These are phyloP conservation scores for Coreoperca whiteheadi DNA, from an alignment of 2,113 vertebrate species.

Conservation along the genomic window DNA sequence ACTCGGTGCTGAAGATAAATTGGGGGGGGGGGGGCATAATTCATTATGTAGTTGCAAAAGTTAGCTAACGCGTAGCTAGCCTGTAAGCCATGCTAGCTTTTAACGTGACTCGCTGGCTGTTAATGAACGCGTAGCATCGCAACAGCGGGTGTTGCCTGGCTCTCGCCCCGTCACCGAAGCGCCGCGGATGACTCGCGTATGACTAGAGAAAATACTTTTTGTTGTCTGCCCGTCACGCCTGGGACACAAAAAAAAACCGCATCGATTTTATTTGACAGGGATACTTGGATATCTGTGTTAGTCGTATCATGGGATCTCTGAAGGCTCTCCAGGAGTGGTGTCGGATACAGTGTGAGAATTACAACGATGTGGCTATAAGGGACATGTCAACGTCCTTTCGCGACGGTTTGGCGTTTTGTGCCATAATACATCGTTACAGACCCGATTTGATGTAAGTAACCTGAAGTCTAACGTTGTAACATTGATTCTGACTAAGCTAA, in stretches of 20 bases:
- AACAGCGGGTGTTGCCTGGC: conserved; percentile 70
- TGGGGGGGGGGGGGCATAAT: neutral
- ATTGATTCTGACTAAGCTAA: neutral
- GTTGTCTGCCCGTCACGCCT: conserved; percentile 3
- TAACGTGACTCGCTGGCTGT: conserved; percentile 53
- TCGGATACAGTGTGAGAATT: conserved; percentile 89
- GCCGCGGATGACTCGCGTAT: conserved; percentile 34
- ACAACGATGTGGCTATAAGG: conserved; percentile 90
- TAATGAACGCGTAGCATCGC: conserved; percentile 38
- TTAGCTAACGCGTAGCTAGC: conserved; percentile 42
- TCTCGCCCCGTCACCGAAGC: conserved; percentile 3
- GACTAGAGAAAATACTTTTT: conserved; percentile 18
- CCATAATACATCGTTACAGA: conserved; percentile 94
- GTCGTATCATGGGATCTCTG: conserved; percentile 89
- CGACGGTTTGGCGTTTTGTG: conserved; percentile 96
- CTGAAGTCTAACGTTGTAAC: rapidly evolving
- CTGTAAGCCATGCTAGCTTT: conserved; percentile 34
- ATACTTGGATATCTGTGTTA: conserved; percentile 5
- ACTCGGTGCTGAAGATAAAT: neutral
- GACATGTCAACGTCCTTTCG: conserved; percentile 96
- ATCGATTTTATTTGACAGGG: neutral
- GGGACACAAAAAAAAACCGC: neutral
- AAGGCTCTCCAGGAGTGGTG: conserved; percentile 95
- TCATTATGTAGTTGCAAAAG: conserved; percentile 31
- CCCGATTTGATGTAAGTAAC: conserved; percentile 95